Conservation (phyloP, 2,888 invertebrate genomes). For the Chymomyza caudatula region DNA sequence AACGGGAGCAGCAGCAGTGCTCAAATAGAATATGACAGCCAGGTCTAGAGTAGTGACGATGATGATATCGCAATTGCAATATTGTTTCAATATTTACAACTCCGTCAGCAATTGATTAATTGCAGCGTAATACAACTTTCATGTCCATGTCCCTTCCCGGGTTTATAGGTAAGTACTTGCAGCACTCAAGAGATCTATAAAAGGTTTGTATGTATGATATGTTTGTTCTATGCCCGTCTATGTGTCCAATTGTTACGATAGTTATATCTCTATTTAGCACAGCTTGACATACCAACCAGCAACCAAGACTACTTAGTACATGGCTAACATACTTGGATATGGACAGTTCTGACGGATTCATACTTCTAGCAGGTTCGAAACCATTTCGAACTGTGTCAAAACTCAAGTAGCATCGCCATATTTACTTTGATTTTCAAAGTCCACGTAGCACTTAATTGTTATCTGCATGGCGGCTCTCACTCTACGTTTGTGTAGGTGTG, state of each 20-base stretch:
- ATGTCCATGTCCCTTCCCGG: no score
- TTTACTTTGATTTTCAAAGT: conserved; percentile 39
- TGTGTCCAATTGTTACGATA: no score
- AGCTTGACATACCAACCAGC: background rate
- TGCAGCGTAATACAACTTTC: no score
- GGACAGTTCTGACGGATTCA: background rate
- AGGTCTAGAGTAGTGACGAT: background rate
- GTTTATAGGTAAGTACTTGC: no score
- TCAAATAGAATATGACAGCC: background rate
- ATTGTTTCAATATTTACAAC: background rate
- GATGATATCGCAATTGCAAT: background rate
- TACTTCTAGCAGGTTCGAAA: conserved; percentile 34
- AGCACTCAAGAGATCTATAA: no score
- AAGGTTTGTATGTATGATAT: no score
- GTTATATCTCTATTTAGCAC: background rate
- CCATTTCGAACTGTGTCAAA: conserved; percentile 55
- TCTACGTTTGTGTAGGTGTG: background rate
- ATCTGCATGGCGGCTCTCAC: background rate
- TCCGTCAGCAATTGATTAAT: background rate
- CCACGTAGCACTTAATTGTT: background rate
- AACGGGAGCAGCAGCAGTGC: no score
- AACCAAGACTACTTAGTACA: no score
- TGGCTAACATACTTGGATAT: background rate
- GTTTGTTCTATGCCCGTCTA: no score
- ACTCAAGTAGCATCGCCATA: conserved; percentile 55